Evolutionary conservation across 2,113 vertebrate species (phyloP), one percentile per base, ranked within the genome.

Genomic region (Psittacula cyanocephala): DNA sequence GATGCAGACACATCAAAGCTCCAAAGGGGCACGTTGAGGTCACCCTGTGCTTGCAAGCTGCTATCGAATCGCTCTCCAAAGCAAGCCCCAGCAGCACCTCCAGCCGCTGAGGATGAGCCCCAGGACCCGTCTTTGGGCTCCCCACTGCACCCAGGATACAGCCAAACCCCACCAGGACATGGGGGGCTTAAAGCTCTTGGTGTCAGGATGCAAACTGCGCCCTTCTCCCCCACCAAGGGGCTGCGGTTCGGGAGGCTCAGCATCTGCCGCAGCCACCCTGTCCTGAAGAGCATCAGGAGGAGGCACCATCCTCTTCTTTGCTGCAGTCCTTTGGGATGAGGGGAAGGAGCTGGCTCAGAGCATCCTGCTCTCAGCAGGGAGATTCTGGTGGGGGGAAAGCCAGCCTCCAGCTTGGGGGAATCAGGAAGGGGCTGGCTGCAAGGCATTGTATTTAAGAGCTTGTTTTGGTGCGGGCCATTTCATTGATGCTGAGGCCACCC

Each of bases 191-290:
- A 65, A 69, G 29, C 17, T 41, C 33, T 28, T 23, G 2, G 0
- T 0, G 2, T 18, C 22, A 8, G 53, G 82, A 41, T 78, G 47
- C 11, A 3, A 46, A n/a, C 18, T 13, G 33, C 43, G 39, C 17
- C 16, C 27, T 68, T 75, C n/a, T 37, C 10, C 43, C n/a, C 19
- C 1, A 0, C 20, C 0, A 2, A 74, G 50, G 39, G 74, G 64
- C 3, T 37, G 81, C n/a, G 10, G 1, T 70, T 0, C 0, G 0
- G 60, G 44, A 41, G 14, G 13, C 8, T 31, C 86, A 53, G 72
- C 31, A 53, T 75, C 50, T 52, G 5, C 39, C 8, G 1, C 0
- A 1, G 70, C 46, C 67, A 25, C 25, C 27, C 71, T 2, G 2
- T 3, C 55, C 55, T n/a, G 55, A 59, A n/a, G 20, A 23, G 72